Conservation (phyloP, 2,113 vertebrate species). For the Nicator chloris region DNA sequence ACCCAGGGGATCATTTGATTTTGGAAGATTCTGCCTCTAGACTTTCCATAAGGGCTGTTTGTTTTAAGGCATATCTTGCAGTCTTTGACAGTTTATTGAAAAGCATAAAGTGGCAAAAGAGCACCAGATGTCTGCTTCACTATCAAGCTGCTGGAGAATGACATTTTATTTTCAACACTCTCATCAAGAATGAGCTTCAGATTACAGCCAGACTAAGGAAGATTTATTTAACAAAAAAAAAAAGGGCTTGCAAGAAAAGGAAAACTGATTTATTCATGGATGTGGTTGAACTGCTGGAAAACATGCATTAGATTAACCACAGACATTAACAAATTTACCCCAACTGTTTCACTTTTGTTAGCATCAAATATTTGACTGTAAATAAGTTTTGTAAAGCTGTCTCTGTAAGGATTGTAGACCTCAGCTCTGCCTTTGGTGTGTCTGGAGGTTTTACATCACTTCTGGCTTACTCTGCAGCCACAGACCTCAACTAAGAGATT, state of each 20-base stretch:
- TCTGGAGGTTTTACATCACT: background rate
- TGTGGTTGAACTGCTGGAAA: background rate
- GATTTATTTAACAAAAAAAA: background rate
- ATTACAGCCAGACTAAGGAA: background rate
- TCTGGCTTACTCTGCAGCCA: background rate
- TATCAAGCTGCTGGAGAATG: background rate
- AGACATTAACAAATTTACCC: background rate
- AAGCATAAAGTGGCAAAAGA: background rate
- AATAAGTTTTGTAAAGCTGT: background rate
- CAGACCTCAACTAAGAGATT: background rate
- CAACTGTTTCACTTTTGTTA: background rate
- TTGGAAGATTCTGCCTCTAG: background rate
- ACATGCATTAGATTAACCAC: background rate
- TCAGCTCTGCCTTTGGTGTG: background rate
- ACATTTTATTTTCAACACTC: rapidly evolving
- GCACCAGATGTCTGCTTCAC: background rate
- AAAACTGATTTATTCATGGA: background rate
- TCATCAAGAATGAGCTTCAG: background rate
- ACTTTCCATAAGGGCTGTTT: background rate
- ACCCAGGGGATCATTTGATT: background rate
- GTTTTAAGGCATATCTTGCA: background rate
- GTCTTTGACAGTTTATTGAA: background rate
- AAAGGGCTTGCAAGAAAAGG: background rate
- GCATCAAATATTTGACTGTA: background rate
- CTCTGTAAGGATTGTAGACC: background rate